These are phyloP conservation scores for Pangasianodon gigas DNA, from an alignment of 2,113 vertebrate species.

Conservation along the genomic window DNA sequence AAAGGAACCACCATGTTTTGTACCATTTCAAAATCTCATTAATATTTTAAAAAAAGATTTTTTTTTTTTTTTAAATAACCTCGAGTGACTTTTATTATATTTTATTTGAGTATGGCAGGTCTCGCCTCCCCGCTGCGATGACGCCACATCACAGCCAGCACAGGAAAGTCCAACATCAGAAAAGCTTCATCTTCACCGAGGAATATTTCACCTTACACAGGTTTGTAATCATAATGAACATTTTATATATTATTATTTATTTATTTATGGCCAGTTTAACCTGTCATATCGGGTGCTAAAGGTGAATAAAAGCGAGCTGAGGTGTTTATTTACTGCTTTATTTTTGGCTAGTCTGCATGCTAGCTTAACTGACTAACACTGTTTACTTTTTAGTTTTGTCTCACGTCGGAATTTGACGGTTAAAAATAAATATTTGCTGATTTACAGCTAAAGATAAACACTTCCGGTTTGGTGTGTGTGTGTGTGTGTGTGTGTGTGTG, in stretches of 20 bases:
- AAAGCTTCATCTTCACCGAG: neutral
- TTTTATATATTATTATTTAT: neutral
- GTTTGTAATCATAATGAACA: neutral
- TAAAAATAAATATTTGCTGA: no score
- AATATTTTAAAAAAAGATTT: neutral
- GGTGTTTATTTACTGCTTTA: neutral
- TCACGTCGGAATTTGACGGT: neutral
- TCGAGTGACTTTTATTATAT: neutral
- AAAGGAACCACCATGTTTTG: neutral
- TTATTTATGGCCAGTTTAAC: neutral
- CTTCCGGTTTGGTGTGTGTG: neutral
- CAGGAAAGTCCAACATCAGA: slow-evolving; percentile 28
- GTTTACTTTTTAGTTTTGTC: neutral
- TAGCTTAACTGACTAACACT: neutral
- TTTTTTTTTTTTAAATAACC: neutral
- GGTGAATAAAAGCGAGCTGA: no score
- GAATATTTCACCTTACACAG: neutral
- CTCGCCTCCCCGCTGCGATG: neutral
- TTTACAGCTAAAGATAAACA: neutral
- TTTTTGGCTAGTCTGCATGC: neutral
- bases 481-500: no score
- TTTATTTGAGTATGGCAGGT: neutral
- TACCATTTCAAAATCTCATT: no score
- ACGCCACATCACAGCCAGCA: slow-evolving; percentile 16
- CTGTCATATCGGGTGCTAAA: neutral